Evolutionary conservation across 2,113 vertebrate genomes (phyloP).

Genomic region (Myanophis thanlyinensis): DNA sequence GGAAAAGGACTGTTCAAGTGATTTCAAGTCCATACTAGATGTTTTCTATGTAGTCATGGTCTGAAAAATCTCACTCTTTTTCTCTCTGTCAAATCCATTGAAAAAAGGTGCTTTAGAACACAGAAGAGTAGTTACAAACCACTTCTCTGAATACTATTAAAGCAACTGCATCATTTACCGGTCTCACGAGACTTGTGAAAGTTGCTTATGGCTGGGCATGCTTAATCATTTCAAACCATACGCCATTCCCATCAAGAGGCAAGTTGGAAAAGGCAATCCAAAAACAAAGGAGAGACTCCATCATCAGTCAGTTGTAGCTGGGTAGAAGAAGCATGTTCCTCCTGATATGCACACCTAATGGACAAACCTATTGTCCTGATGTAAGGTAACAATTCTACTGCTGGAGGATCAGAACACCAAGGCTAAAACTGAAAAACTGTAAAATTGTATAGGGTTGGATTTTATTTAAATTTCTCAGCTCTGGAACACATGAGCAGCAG

Average conservation of each 20-base stretch:
- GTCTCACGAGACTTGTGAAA: neutral
- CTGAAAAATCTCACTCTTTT: neutral
- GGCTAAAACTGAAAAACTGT: neutral
- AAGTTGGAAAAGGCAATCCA: neutral
- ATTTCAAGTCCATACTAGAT: neutral
- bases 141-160: neutral
- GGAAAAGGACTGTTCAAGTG: neutral
- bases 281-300: neutral
- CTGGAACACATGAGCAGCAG: too few relatives aligned
- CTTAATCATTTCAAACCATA: neutral
- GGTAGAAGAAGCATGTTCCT: neutral
- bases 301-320: neutral
- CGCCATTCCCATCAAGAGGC: neutral
- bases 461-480: neutral
- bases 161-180: neutral
- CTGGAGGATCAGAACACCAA: neutral
- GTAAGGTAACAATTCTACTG: neutral
- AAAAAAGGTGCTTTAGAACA: neutral
- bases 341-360: neutral
- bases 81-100: neutral
- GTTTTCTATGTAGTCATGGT: neutral
- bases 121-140: neutral
- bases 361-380: too few relatives aligned
- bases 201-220: neutral
- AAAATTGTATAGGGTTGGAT: neutral